Percentiles rank a stretch among this genome's conserved stretches.
Evolutionary conservation across 2,113 vertebrate genomes (phyloP).

Genomic region (Heteronetta atricapilla): DNA sequence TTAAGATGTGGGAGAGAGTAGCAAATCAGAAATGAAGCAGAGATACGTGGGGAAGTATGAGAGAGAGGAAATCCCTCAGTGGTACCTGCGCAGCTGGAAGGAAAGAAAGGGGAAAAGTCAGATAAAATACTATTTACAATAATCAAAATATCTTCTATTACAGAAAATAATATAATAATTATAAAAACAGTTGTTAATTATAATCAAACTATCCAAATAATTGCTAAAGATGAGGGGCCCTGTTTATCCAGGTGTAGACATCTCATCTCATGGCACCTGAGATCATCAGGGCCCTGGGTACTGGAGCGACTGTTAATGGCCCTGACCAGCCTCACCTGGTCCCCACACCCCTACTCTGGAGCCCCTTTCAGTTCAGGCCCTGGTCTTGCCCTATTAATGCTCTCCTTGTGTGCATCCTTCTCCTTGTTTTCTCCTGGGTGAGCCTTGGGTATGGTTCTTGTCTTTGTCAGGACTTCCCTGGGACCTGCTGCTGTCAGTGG

Average conservation of each 20-base stretch:
- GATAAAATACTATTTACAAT: not conserved
- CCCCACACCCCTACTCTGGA: not conserved
- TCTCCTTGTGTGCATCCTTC: too few relatives aligned
- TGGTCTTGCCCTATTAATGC: not conserved
- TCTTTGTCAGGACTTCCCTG: not conserved
- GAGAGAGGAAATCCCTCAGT: not conserved
- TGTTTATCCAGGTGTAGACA: not conserved
- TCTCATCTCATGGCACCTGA: not conserved
- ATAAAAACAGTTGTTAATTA: not conserved
- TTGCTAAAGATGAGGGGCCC: accelerated
- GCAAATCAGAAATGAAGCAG: not conserved
- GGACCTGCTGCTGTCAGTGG: not conserved
- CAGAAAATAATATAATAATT: not conserved
- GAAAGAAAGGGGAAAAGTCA: accelerated
- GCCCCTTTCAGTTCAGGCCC: not conserved
- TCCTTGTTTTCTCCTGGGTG: accelerated
- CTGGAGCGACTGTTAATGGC: not conserved
- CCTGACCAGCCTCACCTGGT: not conserved
- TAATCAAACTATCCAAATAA: not conserved
- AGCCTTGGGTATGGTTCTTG: not conserved
- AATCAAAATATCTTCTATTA: not conserved
- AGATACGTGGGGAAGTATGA: not conserved
- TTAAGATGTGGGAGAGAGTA: not conserved
- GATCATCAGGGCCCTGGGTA: not conserved
- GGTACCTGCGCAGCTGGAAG: not conserved